Conservation (phyloP, 1,140 invertebrate species). For the Drosophila sp. region DNA sequence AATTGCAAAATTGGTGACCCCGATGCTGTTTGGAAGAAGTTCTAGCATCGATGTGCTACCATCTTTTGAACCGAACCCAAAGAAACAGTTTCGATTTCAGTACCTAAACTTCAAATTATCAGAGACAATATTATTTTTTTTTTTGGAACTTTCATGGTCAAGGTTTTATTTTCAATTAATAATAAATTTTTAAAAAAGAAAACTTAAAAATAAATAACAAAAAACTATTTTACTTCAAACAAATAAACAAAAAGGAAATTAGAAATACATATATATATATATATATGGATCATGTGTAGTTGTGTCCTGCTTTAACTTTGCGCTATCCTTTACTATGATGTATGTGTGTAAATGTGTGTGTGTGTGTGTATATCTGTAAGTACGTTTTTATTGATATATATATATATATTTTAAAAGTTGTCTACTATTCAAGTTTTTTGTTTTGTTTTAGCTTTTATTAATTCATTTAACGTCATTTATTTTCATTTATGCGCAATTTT, state of each 20-base stretch:
- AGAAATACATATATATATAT: conserved; percentile 5
- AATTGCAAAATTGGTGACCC: too few relatives aligned
- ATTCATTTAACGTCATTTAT: background rate
- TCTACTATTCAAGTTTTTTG: conserved; percentile 15
- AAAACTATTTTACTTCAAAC: background rate
- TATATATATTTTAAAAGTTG: conserved; percentile 13
- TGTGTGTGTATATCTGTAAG: conserved; percentile 8
- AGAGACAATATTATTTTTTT: background rate
- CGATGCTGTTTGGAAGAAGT: background rate
- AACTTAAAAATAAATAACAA: conserved; percentile 14
- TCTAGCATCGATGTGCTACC: background rate
- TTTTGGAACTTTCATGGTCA: background rate
- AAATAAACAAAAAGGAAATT: background rate
- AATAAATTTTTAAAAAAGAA: background rate
- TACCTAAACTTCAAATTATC: background rate
- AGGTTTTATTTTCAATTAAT: conserved; percentile 1
- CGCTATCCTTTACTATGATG: conserved; percentile 5
- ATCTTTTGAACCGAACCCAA: background rate
- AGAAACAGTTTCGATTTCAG: background rate
- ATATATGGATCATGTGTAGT: conserved; percentile 16
- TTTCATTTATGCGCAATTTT: conserved; percentile 11
- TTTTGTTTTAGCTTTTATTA: background rate
- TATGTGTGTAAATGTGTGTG: conserved; percentile 5
- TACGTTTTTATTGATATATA: conserved; percentile 25
- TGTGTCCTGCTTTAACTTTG: background rate